Evolutionary conservation across 2,888 invertebrate species (phyloP).

Genomic region (Drosophila mimetica): DNA sequence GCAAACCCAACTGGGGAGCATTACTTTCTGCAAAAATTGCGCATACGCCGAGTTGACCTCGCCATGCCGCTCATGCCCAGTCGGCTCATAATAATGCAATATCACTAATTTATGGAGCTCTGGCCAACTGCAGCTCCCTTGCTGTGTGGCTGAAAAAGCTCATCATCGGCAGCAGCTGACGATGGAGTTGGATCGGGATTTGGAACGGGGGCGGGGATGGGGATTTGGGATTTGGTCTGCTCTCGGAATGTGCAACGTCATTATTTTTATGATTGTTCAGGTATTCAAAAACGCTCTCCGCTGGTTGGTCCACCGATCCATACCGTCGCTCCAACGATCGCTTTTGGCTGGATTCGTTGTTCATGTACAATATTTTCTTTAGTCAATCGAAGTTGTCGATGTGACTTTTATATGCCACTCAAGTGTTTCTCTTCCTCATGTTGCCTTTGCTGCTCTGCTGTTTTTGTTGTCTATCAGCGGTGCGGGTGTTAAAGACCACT

Average conservation of each 20-base stretch:
- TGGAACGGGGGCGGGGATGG: background rate
- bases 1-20: slow-evolving; percentile 2
- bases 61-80: slow-evolving; percentile 23
- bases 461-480: slow-evolving; percentile 75
- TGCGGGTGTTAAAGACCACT: slow-evolving; percentile 80
- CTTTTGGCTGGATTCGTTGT: slow-evolving; percentile 15
- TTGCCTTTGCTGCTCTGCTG: slow-evolving; percentile 46
- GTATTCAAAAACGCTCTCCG: slow-evolving; percentile 75
- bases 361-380: slow-evolving; percentile 73
- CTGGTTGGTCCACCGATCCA: slow-evolving; percentile 46
- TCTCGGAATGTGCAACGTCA: slow-evolving; percentile 83
- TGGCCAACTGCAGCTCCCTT: slow-evolving; percentile 34
- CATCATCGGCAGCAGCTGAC: slow-evolving; percentile 45
- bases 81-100: slow-evolving; percentile 68
- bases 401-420: slow-evolving; percentile 77
- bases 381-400: slow-evolving; percentile 79
- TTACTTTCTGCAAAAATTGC: slow-evolving; percentile 65
- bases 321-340: slow-evolving; percentile 6
- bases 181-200: slow-evolving; percentile 25
- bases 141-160: slow-evolving; percentile 64
- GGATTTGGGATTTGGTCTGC: slow-evolving; percentile 35
- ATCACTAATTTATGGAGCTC: slow-evolving; percentile 76
- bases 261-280: slow-evolving; percentile 82
- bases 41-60: slow-evolving; percentile 74
- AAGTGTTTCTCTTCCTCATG: slow-evolving; percentile 53